Base-by-base conservation (phyloP, 2,113 vertebrate species). In the Cranoglanis bouderius region DNA sequence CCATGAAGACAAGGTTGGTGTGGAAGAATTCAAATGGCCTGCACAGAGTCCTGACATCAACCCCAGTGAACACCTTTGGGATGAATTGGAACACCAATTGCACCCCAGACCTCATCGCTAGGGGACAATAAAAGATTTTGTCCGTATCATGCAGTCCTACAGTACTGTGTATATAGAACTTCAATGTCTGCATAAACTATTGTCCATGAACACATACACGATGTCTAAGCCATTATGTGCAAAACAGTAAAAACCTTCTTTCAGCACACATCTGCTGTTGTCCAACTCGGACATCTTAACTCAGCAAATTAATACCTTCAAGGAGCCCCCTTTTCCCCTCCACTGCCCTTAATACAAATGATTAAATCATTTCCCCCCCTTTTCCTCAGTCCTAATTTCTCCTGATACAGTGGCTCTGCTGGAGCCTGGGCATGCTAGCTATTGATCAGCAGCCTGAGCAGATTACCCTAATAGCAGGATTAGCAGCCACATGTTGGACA, bases 381-480 rank as follows among this genome's bases (percentile, higher is more conserved):
- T 85, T 85, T 26, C 90, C 92, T 95, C 86, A 94, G 93, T 91
- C 91, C 90, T 91, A 94, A 95, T 95, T 94, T 94, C 89, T 92
- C 74, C 43, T 92, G 90, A 91, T 88, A 89, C 92, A 93, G 88
- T 88, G 91, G 86, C 90, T 81, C 93, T 93, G 92, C 90, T 93
- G 90, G 93, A 90, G 90, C 84, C 85, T 78, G 88, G 92, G 88
- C 92, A 46, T 93, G 92, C 93, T 95, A 92, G 92, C 93, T 94
- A 96, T 96, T 95, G 95, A 96, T 96, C 93, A 93, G 92, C 93
- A 92, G 93, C 93, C 94, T 94, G 95, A 95, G 95, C 94, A 95
- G 95, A 95, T 96, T 96, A 96, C 94, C 94, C 94, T 95, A 96
- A 95, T 96, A 95, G 94, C 94, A 91, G 95, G 95, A 96, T 96